Evolutionary conservation across 2,888 invertebrate species (phyloP), one percentile per base, ranked within the genome.

Genomic region (Gnatocerus cornutus): DNA sequence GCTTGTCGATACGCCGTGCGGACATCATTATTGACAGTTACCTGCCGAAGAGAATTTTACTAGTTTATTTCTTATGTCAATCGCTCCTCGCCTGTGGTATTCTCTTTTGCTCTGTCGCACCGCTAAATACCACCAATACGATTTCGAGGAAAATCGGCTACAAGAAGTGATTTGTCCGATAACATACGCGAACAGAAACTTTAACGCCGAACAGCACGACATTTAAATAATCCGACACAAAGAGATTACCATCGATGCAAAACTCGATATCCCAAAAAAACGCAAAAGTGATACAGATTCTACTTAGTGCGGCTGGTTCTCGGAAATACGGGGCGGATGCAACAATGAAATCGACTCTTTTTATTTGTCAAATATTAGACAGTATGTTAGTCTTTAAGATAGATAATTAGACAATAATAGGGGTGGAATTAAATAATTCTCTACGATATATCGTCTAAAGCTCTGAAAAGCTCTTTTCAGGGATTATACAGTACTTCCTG

Each of bases 11-110:
- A 68, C 68, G 69, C 63, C 71, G 73, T 65, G 30, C 68, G 73
- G 75, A 76, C 76, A 77, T 76, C 76, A 76, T 71, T 76, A 75
- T 75, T 76, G 77, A 77, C 77, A 78, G 77, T 73, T 77, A 72
- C 71, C 71, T 68, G 72, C 71, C 63, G 72, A 73, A 71, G 71
- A 61, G 75, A 75, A 77, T 77, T 77, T 77, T 73, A 68, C 73
- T 72, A 73, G 73, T 75, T 76, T 76, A 75, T 74, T 74, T 77
- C 73, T 74, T 72, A 58, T 74, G 74, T 73, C 73, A 68, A 59
- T 71, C 71, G 52, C 43, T 70, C 70, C 69, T 61, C 66, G 62
- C 62, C 52, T 63, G 70, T 62, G 68, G 65, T 68, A 62, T 52
- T 59, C 64, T 52, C 68, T 61, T 59, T 33, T 13, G 30, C 37